Evolutionary conservation across 2,888 invertebrate species (phyloP).

Genomic region (Ariolimax columbianus): DNA sequence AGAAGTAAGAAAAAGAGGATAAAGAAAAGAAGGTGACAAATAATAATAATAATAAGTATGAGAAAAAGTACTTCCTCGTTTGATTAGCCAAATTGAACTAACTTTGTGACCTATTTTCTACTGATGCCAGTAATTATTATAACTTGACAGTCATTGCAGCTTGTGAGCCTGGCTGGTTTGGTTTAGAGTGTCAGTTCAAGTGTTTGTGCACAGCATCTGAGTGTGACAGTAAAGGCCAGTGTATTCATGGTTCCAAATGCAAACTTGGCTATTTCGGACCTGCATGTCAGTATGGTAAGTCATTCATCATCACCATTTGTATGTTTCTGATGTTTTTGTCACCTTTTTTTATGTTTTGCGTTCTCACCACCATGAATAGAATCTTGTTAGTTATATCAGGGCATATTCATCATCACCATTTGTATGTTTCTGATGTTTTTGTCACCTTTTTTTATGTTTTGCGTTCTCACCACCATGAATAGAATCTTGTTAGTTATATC

Average conservation of each 20-base stretch:
- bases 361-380: too few relatives aligned
- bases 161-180: conserved; percentile 18
- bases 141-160: not conserved
- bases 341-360: not conserved
- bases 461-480: too few relatives aligned
- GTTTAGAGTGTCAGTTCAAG: not conserved
- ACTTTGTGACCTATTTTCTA: too few relatives aligned
- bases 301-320: not conserved
- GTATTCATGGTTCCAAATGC: not conserved
- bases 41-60: too few relatives aligned
- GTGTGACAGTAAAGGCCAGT: conserved; percentile 1
- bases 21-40: too few relatives aligned
- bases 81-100: too few relatives aligned
- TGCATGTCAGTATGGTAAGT: conserved; percentile 20
- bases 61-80: not conserved
- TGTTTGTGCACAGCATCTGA: not conserved
- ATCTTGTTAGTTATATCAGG: too few relatives aligned
- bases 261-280: conserved; percentile 7
- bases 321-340: not conserved
- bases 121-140: too few relatives aligned
- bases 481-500: too few relatives aligned
- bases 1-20: too few relatives aligned
- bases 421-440: not conserved
- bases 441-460: not conserved
- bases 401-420: not conserved